Evolutionary conservation across 2,113 vertebrate species (phyloP).

Genomic region (Bos indicus): DNA sequence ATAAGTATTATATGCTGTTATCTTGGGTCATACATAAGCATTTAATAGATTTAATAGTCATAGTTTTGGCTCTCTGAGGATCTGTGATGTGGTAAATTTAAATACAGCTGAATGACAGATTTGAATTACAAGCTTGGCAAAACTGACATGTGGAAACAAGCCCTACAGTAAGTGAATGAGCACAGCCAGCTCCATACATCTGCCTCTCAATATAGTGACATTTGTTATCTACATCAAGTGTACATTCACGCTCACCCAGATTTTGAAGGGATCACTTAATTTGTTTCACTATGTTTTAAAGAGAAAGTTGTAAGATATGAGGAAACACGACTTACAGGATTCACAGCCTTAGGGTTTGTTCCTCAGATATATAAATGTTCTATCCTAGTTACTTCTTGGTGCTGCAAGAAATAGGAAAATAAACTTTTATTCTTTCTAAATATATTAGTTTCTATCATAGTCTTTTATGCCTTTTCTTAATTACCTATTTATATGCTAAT

Average conservation of each 20-base stretch:
- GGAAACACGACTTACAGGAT: background rate
- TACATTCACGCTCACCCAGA: background rate
- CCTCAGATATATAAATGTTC: background rate
- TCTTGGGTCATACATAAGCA: background rate
- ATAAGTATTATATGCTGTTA: background rate
- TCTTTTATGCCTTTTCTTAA: slow-evolving; percentile 58
- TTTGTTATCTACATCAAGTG: slow-evolving; percentile 2
- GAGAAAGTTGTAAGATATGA: background rate
- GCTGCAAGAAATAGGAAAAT: slow-evolving; percentile 19
- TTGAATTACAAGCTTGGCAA: background rate
- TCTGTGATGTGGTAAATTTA: background rate
- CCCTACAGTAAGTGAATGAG: background rate
- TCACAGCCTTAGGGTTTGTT: slow-evolving; percentile 15
- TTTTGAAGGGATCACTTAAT: slow-evolving; percentile 25
- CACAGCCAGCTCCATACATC: background rate
- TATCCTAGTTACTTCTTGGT: slow-evolving; percentile 20
- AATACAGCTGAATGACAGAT: slow-evolving; percentile 10
- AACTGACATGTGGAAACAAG: background rate
- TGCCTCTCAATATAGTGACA: slow-evolving; percentile 2
- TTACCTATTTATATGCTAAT: slow-evolving; percentile 63
- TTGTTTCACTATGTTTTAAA: slow-evolving; percentile 25
- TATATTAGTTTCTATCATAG: slow-evolving; percentile 42
- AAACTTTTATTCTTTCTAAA: slow-evolving; percentile 54
- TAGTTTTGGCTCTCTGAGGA: background rate
- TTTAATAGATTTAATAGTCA: slow-evolving; percentile 4